Base-by-base conservation (phyloP, 2,888 invertebrate species). In the Scaptomyza caliginosa region DNA sequence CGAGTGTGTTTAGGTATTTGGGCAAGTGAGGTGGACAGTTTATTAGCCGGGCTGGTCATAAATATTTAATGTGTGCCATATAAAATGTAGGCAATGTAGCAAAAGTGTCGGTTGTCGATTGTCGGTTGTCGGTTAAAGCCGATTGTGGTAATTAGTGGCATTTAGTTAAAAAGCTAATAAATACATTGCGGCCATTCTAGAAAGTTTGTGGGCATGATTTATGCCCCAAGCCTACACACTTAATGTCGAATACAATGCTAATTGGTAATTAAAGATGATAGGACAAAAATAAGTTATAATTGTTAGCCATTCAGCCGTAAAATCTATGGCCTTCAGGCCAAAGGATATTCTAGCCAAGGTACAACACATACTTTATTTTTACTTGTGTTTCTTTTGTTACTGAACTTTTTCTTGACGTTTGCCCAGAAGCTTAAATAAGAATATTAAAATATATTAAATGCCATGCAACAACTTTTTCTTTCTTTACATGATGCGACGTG, bases 161-260 rank as follows among this genome's bases (percentile, higher is more conserved):
- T 83, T 85, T 74, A 82, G 83, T 74, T 82, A 57, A 76, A 79
- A 82, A 68, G 77, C 80, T 74, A 70, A 86, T 83, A 69, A 74
- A 83, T 83, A 83, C 62, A 59, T 54, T 60, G 62, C 34, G 40
- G 40, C 55, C 55, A 51, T 50, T 30, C 45, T 30, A 56, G 39
- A 21, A 38, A 48, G 36, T 59, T 38, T 48, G 38, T 67, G 60
- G 58, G 49, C 45, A 48, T 76, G 65, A 81, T 86, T 81, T 76
- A 85, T 82, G 66, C 23, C 16, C 32, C 7, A 1, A 38, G 21
- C 30, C 21, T 48, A 49, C 11, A 45, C 55, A 39, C 48, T 71
- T 50, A 43, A 59, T 71, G 59, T 50, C 67, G 50, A 62, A 63
- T 28, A 57, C 71, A 75, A 52, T 43, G 36, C 43, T 76, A 72